These are phyloP conservation scores for Syngnathoides biaculeatus DNA, from an alignment of 2,113 vertebrate species.

Conservation along the genomic window DNA sequence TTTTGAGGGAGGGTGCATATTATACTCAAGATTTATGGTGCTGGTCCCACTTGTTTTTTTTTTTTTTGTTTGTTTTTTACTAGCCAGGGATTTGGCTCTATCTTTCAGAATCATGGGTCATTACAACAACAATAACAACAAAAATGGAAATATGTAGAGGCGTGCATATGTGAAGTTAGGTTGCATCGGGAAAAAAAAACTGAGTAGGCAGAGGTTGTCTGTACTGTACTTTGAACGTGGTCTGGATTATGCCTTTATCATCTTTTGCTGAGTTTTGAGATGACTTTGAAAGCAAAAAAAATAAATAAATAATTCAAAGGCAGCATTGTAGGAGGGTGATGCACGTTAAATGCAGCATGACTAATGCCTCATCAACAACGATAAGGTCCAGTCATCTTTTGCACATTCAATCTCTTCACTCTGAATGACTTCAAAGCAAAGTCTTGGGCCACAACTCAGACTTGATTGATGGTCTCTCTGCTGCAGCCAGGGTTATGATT, in stretches of 20 bases:
- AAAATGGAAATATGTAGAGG: too few relatives aligned
- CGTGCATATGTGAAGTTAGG: too few relatives aligned
- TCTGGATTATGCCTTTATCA: not conserved
- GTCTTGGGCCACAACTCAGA: slow-evolving; percentile 26
- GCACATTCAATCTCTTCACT: slow-evolving; percentile 34
- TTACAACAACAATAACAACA: too few relatives aligned
- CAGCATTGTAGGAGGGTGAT: slow-evolving; percentile 42
- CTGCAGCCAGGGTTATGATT: slow-evolving; percentile 39
- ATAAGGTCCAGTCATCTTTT: slow-evolving; percentile 39
- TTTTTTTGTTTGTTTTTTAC: too few relatives aligned
- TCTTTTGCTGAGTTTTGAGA: not conserved
- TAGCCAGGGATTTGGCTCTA: too few relatives aligned
- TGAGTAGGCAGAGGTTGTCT: too few relatives aligned
- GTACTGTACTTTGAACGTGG: not conserved
- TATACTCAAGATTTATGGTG: too few relatives aligned
- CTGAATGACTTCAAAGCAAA: slow-evolving; percentile 52
- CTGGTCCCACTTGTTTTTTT: too few relatives aligned
- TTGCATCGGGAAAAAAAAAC: too few relatives aligned
- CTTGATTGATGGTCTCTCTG: slow-evolving; percentile 29
- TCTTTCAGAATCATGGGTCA: too few relatives aligned
- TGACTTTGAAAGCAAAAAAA: slow-evolving; percentile 13
- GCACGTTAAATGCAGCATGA: slow-evolving; percentile 46
- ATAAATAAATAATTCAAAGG: slow-evolving; percentile 46
- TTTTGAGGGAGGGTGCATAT: too few relatives aligned
- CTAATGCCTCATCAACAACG: slow-evolving; percentile 58